Percentiles rank a stretch among this genome's conserved stretches.
These are phyloP conservation scores for Grammomys dolichurus DNA, from an alignment of 2,113 vertebrate species.

Conservation along the genomic window DNA sequence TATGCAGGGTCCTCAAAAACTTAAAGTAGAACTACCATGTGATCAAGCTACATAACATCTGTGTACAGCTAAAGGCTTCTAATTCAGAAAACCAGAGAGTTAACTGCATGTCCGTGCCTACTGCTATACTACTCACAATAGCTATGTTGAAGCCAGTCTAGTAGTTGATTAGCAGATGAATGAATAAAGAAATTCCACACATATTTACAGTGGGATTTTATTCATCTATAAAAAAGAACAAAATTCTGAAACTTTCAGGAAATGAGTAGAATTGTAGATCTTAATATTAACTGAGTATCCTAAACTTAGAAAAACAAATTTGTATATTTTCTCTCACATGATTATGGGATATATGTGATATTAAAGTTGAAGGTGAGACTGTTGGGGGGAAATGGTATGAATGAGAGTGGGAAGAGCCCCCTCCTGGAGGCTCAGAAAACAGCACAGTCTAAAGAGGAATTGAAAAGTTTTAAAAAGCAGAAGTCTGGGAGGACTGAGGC, in stretches of 20 bases:
- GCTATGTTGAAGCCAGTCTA: neutral
- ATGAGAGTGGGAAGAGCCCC: neutral
- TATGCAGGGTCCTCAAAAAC: neutral
- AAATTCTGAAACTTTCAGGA: neutral
- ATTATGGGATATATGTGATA: neutral
- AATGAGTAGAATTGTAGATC: neutral
- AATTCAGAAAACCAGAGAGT: neutral
- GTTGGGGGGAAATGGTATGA: neutral
- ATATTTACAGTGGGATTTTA: neutral
- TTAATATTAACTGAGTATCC: neutral
- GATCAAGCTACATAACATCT: neutral
- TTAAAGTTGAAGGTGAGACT: neutral
- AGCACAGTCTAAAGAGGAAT: neutral
- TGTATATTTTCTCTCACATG: neutral
- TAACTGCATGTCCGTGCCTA: rapidly evolving
- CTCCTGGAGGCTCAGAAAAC: neutral
- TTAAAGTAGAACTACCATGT: neutral
- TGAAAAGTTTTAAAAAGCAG: neutral
- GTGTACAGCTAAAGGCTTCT: neutral
- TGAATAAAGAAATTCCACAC: neutral
- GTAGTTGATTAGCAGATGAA: neutral
- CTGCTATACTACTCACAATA: neutral
- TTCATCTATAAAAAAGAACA: neutral
- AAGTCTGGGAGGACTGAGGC: neutral
- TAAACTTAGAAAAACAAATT: neutral